These are phyloP conservation scores for Phrynosoma blainvillii DNA, from an alignment of 2,113 vertebrate species.

Conservation along the genomic window DNA sequence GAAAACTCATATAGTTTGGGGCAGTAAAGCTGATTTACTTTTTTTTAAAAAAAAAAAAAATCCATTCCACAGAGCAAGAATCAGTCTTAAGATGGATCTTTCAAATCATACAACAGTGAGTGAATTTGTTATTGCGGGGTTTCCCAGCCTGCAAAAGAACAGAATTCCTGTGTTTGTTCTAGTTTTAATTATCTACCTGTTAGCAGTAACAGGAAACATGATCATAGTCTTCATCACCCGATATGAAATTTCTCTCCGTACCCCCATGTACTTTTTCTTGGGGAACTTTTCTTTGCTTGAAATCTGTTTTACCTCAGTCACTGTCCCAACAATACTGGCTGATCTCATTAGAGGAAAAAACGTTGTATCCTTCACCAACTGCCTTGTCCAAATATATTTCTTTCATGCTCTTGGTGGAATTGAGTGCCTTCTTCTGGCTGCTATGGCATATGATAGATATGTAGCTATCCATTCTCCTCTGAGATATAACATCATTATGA, in stretches of 20 bases:
- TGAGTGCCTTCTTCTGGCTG: constrained; percentile 57
- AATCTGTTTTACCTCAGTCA: constrained; percentile 51
- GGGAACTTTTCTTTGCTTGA: constrained; percentile 58
- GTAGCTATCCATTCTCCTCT: constrained; percentile 62
- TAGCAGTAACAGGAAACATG: constrained; percentile 46
- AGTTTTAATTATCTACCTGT: constrained; percentile 35
- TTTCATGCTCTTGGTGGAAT: constrained; percentile 42
- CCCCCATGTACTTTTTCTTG: constrained; percentile 63
- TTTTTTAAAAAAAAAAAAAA: background rate
- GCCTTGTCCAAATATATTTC: constrained; percentile 56
- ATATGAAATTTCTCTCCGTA: constrained; percentile 40
- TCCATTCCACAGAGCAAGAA: background rate
- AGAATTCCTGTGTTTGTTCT: constrained; percentile 40
- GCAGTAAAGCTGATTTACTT: background rate
- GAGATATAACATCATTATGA: constrained; percentile 56
- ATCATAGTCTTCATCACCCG: constrained; percentile 43
- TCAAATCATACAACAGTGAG: background rate
- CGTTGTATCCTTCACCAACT: constrained; percentile 49
- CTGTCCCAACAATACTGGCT: constrained; percentile 50
- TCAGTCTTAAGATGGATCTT: background rate
- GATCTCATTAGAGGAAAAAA: constrained; percentile 36
- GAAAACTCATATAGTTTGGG: background rate
- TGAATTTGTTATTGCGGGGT: constrained; percentile 23
- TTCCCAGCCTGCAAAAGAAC: constrained; percentile 9
- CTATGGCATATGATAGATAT: constrained; percentile 57